phyloP scores from a whole-genome alignment of 2,888 invertebrate species.

The Drosophila leonis region DNA sequence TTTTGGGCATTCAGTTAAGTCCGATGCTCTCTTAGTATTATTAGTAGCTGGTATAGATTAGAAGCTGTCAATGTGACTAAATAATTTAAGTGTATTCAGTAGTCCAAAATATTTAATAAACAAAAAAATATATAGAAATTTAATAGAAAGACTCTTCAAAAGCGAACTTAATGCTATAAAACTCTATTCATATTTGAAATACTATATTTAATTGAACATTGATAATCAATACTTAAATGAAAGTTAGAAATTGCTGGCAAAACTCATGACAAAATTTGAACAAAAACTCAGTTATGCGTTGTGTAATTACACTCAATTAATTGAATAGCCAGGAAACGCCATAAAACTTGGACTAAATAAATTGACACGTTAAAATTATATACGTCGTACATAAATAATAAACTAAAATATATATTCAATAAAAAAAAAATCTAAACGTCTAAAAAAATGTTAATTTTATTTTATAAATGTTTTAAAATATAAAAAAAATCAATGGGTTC shows the following conservation, averaged over 20 bases:
- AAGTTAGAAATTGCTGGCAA: too few relatives aligned
- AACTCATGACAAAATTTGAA: background rate
- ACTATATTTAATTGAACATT: too few relatives aligned
- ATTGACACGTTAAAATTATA: too few relatives aligned
- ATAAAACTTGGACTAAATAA: too few relatives aligned
- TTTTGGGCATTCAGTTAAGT: background rate
- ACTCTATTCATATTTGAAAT: background rate
- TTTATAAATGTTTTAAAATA: too few relatives aligned
- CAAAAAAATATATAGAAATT: background rate
- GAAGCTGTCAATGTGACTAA: background rate
- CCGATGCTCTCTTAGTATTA: background rate
- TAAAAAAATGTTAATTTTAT: too few relatives aligned
- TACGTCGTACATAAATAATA: too few relatives aligned
- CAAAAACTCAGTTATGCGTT: background rate
- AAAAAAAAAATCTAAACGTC: too few relatives aligned
- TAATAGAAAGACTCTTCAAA: background rate
- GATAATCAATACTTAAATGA: background rate
- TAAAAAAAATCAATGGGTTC: too few relatives aligned
- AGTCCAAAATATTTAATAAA: background rate
- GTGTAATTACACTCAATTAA: background rate
- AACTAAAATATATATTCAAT: too few relatives aligned
- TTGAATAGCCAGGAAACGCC: background rate
- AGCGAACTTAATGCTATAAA: background rate
- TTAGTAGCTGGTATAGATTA: background rate
- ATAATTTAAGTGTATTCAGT: constrained; percentile 1